Conservation (phyloP, 2,888 invertebrate species). For the Euclidia mi region DNA sequence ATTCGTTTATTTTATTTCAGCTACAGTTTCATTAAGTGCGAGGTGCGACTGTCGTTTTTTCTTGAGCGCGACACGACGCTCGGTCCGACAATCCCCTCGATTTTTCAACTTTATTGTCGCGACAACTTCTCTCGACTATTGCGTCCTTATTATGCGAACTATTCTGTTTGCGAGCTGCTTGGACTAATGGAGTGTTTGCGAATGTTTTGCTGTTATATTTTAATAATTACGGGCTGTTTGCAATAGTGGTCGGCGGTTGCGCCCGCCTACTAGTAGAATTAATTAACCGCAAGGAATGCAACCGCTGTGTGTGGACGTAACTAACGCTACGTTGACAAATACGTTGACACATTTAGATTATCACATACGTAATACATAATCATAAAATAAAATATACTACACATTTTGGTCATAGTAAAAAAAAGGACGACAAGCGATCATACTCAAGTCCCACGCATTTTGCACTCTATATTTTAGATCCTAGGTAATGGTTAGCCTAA, state of each 20-base stretch:
- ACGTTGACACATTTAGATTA: slow-evolving; percentile 1
- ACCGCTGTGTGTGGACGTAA: slow-evolving; percentile 2
- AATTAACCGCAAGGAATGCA: slow-evolving; percentile 30
- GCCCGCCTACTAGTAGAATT: slow-evolving; percentile 23
- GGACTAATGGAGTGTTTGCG: slow-evolving; percentile 43
- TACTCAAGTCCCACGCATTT: too few relatives aligned
- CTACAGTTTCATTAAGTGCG: slow-evolving; percentile 89
- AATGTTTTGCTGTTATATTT: slow-evolving; percentile 45
- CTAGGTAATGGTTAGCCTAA: too few relatives aligned
- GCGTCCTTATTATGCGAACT: slow-evolving; percentile 72
- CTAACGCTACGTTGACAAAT: slow-evolving; percentile 13
- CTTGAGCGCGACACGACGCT: slow-evolving; percentile 72
- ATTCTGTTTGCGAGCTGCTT: slow-evolving; percentile 56
- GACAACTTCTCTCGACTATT: slow-evolving; percentile 71
- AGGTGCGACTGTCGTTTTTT: slow-evolving; percentile 84
- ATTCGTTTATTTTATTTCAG: slow-evolving; percentile 85
- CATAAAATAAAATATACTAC: too few relatives aligned
- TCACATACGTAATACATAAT: too few relatives aligned
- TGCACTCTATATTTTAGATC: too few relatives aligned
- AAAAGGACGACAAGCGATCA: too few relatives aligned
- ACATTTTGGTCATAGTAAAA: not conserved
- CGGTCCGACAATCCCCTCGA: slow-evolving; percentile 80
- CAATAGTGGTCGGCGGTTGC: slow-evolving; percentile 21
- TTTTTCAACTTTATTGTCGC: slow-evolving; percentile 87
- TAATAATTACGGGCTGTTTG: slow-evolving; percentile 40